These are phyloP conservation scores for Atrina japonica DNA, from an alignment of 2,888 invertebrate species.

Conservation along the genomic window DNA sequence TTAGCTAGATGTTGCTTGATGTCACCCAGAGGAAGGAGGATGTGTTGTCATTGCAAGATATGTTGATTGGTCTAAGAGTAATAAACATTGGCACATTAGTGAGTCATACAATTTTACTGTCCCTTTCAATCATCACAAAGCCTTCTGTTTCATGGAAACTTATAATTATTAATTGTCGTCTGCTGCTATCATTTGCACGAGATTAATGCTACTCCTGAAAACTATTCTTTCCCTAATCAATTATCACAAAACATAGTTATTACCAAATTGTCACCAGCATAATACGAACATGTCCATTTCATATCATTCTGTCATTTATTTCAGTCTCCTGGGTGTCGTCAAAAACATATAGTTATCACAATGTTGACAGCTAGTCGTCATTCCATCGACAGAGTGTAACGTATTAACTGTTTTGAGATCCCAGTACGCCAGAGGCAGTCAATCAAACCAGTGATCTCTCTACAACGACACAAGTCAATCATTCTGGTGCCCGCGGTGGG, in stretches of 20 bases:
- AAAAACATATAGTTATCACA: conserved; percentile 36
- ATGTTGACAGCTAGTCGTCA: conserved; percentile 31
- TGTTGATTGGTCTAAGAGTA: too few species aligned
- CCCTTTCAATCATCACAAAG: too few species aligned
- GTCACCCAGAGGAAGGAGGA: too few species aligned
- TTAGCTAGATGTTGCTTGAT: too few species aligned
- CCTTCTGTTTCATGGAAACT: too few species aligned
- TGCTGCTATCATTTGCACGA: too few species aligned
- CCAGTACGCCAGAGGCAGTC: conserved; percentile 19
- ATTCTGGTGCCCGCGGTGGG: conserved; percentile 7
- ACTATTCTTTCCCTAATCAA: conserved; percentile 5
- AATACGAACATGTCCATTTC: conserved; percentile 33
- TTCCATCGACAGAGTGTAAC: conserved; percentile 22
- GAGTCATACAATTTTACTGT: too few species aligned
- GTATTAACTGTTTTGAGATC: conserved; percentile 26
- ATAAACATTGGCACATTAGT: too few species aligned
- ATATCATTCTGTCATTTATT: conserved; percentile 29
- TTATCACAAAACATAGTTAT: conserved; percentile 1
- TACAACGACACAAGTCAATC: conserved; percentile 5
- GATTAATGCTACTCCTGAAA: too few species aligned
- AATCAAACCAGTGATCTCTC: conserved; percentile 6
- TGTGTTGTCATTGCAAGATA: too few species aligned
- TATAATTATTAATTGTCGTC: too few species aligned
- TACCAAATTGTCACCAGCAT: conserved; percentile 20
- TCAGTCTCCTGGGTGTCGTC: conserved; percentile 31